Evolutionary conservation across 1,140 invertebrate genomes (phyloP).

Genomic region (Hetaerina americana): DNA sequence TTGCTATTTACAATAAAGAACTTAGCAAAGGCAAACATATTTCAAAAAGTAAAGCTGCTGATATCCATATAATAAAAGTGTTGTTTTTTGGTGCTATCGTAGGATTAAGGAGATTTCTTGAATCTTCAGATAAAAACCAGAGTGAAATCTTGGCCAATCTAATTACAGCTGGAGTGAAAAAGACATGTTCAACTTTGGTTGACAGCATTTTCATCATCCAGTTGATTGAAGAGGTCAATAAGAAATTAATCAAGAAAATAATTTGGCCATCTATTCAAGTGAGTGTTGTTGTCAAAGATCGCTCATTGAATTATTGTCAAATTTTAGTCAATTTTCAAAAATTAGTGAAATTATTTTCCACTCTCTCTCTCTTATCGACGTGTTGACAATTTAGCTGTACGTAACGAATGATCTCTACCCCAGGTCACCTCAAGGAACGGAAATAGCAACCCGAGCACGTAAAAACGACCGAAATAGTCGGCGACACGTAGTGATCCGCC

Average conservation of each 20-base stretch:
- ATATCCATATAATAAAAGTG: constrained; percentile 50
- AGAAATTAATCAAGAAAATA: neutral
- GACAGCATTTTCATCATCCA: constrained; percentile 42
- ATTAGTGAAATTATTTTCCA: too few relatives aligned
- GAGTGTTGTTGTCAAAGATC: constrained; percentile 24
- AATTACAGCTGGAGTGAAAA: constrained; percentile 39
- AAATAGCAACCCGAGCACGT: too few relatives aligned
- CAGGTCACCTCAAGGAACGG: too few relatives aligned
- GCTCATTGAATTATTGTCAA: constrained; percentile 32
- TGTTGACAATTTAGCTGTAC: too few relatives aligned
- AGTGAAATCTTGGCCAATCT: constrained; percentile 38
- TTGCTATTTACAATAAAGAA: constrained; percentile 34
- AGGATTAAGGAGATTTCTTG: constrained; percentile 39
- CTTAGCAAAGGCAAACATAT: constrained; percentile 30
- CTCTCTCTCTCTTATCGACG: too few relatives aligned
- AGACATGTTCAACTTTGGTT: constrained; percentile 44
- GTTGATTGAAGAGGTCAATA: constrained; percentile 29
- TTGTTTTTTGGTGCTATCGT: constrained; percentile 50
- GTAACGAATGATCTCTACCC: too few relatives aligned
- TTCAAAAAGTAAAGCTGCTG: constrained; percentile 44
- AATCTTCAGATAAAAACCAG: constrained; percentile 34
- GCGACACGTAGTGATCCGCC: too few relatives aligned
- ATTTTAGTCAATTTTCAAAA: too few relatives aligned
- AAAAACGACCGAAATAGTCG: too few relatives aligned
- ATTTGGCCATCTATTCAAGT: neutral